A percentile compares a stretch with the other conserved stretches of the same genome.
phyloP scores from a whole-genome alignment of 1,140 invertebrate species.

The Nasonia giraulti region DNA sequence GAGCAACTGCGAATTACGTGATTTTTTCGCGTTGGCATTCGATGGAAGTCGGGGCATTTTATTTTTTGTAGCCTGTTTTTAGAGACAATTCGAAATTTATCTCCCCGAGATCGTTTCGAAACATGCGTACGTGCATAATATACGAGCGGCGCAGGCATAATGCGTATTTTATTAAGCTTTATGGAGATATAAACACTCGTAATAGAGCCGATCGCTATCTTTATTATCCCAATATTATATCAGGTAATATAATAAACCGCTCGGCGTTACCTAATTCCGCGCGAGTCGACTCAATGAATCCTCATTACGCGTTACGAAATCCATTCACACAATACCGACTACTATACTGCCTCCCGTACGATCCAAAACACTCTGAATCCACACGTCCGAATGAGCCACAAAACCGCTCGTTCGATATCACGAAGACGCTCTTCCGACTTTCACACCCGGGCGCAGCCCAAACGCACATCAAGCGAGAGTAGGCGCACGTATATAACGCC shows the following conservation, averaged over 20 bases:
- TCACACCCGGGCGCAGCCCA: slow-evolving; percentile 66
- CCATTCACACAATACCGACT: not conserved
- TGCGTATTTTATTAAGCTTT: slow-evolving; percentile 21
- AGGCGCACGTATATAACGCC: slow-evolving; percentile 58
- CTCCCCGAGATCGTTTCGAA: not conserved
- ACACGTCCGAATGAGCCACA: not conserved
- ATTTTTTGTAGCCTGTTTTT: not conserved
- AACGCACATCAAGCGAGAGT: slow-evolving; percentile 28
- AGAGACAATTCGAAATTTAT: slow-evolving; percentile 1
- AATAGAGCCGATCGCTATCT: slow-evolving; percentile 16
- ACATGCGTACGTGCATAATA: not conserved
- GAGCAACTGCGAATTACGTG: not conserved
- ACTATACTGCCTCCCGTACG: not conserved
- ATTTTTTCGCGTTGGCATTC: not conserved
- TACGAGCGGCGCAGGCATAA: not conserved
- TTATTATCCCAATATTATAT: slow-evolving; percentile 16
- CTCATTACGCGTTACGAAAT: not conserved
- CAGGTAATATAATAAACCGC: slow-evolving; percentile 23
- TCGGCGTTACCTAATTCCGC: not conserved
- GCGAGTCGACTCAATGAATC: slow-evolving; percentile 2
- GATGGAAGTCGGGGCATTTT: not conserved
- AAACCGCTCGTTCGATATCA: slow-evolving; percentile 15
- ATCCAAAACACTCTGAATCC: too few species aligned
- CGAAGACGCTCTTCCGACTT: slow-evolving; percentile 65
- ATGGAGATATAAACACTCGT: slow-evolving; percentile 13